Base-by-base conservation (phyloP, 2,888 invertebrate species). In the Drosophila gaucha region DNA sequence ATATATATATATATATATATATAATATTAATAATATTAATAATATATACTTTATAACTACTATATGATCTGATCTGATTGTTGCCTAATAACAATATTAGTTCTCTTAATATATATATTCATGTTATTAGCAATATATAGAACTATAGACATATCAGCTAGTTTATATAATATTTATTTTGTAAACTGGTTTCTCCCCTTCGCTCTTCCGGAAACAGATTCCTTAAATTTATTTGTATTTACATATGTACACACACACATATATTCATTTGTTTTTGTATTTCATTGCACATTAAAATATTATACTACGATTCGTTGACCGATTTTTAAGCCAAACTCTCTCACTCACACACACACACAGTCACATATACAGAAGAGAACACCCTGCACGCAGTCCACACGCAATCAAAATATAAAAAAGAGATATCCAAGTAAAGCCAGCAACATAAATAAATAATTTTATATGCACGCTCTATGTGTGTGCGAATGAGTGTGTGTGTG, bases 401-500 rank as follows among this genome's bases (percentile, higher is more conserved):
- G 70, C 78, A 66, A 77, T 68, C 51, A 60, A 80, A 80, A 85
- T 76, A 79, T 78, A 41, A 57, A 74, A 78, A 68, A 67, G 30
- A 71, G 65, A 63, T 74, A 78, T 71, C 65, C 52, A 56, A 69
- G 51, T 24, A 43, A 67, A 69, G 72, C 54, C 60, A 65, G 50
- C 43, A 51, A 67, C 75, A 82, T 82, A 84, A 87, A 86, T 84
- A 85, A 75, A 83, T 71, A 74, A 83, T 71, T 66, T 35, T 65
- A 68, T 74, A 54, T 47, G 52, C 28, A 16, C 36, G 22, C 31
- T 67, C 43, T 59, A 24, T 57, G 18, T 46, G 51, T 54, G 49
- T 10, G 39, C 56, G 38, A 46, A 52, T 58, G 30, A 33, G 31
- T 38, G 30, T 30, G 28, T 41, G 20, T 43, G 33, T 46, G 28